Evolutionary conservation across 2,797 vertebrate genomes (phyloP).

Genomic region (Echiichthys vipera): DNA sequence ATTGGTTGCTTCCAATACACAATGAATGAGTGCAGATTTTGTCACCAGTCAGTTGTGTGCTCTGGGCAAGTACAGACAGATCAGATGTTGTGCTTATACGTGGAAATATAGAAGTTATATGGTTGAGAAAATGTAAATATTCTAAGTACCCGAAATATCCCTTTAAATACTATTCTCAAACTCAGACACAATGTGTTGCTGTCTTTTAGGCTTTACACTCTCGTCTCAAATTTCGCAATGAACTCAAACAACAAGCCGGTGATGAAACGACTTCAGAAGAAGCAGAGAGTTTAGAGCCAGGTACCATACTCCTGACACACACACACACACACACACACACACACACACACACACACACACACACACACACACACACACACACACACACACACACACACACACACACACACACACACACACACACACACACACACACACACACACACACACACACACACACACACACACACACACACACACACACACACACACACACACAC

Average conservation of each 20-base stretch:
- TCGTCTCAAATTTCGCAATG: conserved; percentile 84
- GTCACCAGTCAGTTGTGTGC: too few species aligned
- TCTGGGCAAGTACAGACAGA: too few species aligned
- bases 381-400: background rate
- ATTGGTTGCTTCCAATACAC: too few species aligned
- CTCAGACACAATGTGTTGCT: background rate
- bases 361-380: background rate
- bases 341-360: background rate
- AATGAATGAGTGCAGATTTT: too few species aligned
- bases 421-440: background rate
- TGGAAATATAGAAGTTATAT: too few species aligned
- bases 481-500: background rate
- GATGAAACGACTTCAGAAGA: conserved; percentile 13
- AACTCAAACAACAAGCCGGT: conserved; percentile 48
- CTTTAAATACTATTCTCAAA: background rate
- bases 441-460: background rate
- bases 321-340: background rate
- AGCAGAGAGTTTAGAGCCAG: conserved; percentile 56
- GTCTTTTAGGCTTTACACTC: conserved; percentile 86
- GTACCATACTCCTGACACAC: conserved; percentile 28
- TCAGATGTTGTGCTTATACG: too few species aligned
- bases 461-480: background rate
- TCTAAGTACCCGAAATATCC: too few species aligned
- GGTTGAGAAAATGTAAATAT: too few species aligned
- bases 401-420: background rate